Conservation (phyloP, 2,113 vertebrate genomes). For the Sula dactylatra region DNA sequence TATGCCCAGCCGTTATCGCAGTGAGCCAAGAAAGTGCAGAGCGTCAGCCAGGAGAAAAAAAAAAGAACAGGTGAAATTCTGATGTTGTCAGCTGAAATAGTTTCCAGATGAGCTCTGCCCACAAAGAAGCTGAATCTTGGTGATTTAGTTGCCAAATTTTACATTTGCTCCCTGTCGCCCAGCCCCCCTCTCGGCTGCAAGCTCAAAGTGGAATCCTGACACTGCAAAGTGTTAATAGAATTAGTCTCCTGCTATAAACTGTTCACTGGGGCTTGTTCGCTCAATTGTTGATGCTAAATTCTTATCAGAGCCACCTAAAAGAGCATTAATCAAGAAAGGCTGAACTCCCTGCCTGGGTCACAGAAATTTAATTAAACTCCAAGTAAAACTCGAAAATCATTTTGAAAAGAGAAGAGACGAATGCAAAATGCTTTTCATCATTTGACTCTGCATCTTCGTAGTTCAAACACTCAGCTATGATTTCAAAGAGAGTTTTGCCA, state of each 20-base stretch:
- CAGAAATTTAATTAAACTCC: slow-evolving; percentile 60
- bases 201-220: slow-evolving; percentile 44
- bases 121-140: slow-evolving; percentile 16
- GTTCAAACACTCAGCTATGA: background rate
- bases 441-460: background rate
- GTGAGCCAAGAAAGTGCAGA: slow-evolving; percentile 2
- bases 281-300: slow-evolving; percentile 54
- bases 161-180: background rate
- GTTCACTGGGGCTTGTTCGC: slow-evolving; percentile 52
- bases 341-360: slow-evolving; percentile 39
- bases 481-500: slow-evolving; percentile 22
- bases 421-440: slow-evolving; percentile 37
- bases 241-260: slow-evolving; percentile 48
- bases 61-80: slow-evolving; percentile 29
- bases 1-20: slow-evolving; percentile 40
- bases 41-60: background rate
- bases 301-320: slow-evolving; percentile 68
- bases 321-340: slow-evolving; percentile 55
- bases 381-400: slow-evolving; percentile 50
- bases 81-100: slow-evolving; percentile 63
- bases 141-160: slow-evolving; percentile 36
- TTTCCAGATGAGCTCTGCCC: slow-evolving; percentile 8
- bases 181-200: background rate
- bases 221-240: slow-evolving; percentile 53
- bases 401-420: slow-evolving; percentile 38